Percentiles rank a stretch among this genome's conserved stretches.
Evolutionary conservation across 2,113 vertebrate species (phyloP).

Genomic region (Coryphaenoides rupestris): DNA sequence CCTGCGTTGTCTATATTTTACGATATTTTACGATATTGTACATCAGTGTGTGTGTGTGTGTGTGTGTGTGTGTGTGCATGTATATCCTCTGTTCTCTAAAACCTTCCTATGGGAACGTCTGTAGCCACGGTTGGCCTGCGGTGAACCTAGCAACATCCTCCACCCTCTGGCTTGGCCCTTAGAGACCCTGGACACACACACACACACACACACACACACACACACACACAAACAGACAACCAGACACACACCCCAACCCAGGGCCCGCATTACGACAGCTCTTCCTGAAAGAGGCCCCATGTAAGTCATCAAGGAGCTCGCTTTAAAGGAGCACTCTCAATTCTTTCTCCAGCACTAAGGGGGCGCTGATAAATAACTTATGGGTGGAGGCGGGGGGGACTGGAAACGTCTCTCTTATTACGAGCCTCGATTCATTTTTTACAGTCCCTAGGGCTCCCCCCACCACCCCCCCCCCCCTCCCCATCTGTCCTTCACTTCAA

Average conservation of each 20-base stretch:
- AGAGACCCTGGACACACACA: no score
- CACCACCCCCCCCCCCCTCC: no score
- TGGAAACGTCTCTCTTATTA: conserved; percentile 74
- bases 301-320: conserved; percentile 71
- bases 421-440: conserved; percentile 73
- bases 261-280: conserved; percentile 68
- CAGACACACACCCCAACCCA: conserved; percentile 56
- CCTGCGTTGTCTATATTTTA: no score
- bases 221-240: not conserved
- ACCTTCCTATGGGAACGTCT: no score
- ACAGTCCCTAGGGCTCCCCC: conserved; percentile 65
- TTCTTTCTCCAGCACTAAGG: conserved; percentile 68
- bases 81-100: no score
- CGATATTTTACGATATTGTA: no score
- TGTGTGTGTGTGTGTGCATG: no score
- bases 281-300: conserved; percentile 72
- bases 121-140: no score
- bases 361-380: conserved; percentile 78
- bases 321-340: conserved; percentile 75
- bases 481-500: conserved; percentile 70
- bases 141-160: conserved; percentile 18
- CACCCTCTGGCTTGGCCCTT: conserved; percentile 30
- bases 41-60: no score
- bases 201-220: no score
- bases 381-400: conserved; percentile 56